Evolutionary conservation across 2,113 vertebrate species (phyloP), one percentile per base, ranked within the genome.

Genomic region (Cynocephalus volans): DNA sequence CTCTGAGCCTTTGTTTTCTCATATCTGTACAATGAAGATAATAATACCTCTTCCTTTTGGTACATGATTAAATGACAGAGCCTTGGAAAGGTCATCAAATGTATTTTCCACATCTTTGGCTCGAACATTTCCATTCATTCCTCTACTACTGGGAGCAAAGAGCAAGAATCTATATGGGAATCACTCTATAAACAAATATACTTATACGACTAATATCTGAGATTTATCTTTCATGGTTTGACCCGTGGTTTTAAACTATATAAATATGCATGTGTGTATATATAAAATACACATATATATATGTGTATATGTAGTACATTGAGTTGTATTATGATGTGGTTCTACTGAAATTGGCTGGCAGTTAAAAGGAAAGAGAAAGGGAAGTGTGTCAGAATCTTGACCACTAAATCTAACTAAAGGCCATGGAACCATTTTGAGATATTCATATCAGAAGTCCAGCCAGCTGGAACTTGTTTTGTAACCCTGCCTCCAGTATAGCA

Each of bases 391-490:
- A 14, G 75, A 97, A 91, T 82, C 79, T 54, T 96, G 94, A 97
- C 90, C 92, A 93, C 75, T 90, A 84, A 88, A 62, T 83, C 62
- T 76, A 90, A 87, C 65, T 70, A 85, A 95, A 89, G 90, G 72
- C 94, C 28, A 31, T 56, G 73, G 86, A 93, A 88, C 86, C 45
- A 89, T 89, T 96, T 9, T 33, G 95, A 91, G 87, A 86, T 93
- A 80, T 41, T 94, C 90, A 64, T 48, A 97, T 96, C 89, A 97
- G 86, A 96, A 97, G 95, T 85, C 72, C 14, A 82, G 97, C 95
- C 96, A 97, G 95, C 97, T 98, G 97, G 96, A 95, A 97, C 87
- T n/a, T 94, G 48, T 96, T 89, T 83, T 82, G 75, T 86, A 97
- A 96, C 41, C 75, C 76, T 96, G 83, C 83, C 87, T 95, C 80